Conservation (phyloP, 2,797 vertebrate genomes). For the Phoxinus dragarum region DNA sequence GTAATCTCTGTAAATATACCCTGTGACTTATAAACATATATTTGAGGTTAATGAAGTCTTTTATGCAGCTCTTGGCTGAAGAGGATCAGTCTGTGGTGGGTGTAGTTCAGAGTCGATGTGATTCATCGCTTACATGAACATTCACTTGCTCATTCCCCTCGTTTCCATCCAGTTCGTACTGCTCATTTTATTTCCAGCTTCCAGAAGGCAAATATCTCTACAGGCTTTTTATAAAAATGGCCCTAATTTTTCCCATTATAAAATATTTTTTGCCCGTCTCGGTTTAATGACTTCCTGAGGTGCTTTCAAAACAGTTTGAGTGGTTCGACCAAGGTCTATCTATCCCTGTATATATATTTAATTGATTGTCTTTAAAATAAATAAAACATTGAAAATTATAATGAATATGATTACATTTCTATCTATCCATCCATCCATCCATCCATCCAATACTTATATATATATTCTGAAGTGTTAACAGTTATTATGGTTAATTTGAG, state of each 20-base stretch:
- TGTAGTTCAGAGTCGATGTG: constrained; percentile 19
- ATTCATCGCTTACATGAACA: constrained; percentile 44
- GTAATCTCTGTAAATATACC: constrained; percentile 24
- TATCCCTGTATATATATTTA: neutral
- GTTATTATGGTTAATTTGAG: constrained; percentile 21
- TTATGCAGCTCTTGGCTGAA: constrained; percentile 22
- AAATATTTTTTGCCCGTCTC: too few relatives aligned
- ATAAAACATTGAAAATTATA: neutral
- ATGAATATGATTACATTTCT: neutral
- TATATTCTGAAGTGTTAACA: constrained; percentile 1
- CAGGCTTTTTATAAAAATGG: constrained; percentile 2
- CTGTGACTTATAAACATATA: neutral
- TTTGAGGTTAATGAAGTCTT: constrained; percentile 17
- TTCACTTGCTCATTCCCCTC: constrained; percentile 12
- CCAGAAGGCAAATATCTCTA: neutral
- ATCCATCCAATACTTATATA: neutral
- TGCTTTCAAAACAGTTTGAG: neutral
- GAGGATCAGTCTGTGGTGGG: constrained; percentile 34
- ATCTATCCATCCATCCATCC: neutral
- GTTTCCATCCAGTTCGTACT: neutral
- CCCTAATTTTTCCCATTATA: neutral
- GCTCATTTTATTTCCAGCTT: neutral
- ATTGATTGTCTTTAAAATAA: neutral
- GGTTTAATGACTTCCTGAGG: neutral
- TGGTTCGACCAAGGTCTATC: neutral